Evolutionary conservation across 1,140 invertebrate species (phyloP), one percentile per base, ranked within the genome.

Genomic region (Lepidurus arcticus): DNA sequence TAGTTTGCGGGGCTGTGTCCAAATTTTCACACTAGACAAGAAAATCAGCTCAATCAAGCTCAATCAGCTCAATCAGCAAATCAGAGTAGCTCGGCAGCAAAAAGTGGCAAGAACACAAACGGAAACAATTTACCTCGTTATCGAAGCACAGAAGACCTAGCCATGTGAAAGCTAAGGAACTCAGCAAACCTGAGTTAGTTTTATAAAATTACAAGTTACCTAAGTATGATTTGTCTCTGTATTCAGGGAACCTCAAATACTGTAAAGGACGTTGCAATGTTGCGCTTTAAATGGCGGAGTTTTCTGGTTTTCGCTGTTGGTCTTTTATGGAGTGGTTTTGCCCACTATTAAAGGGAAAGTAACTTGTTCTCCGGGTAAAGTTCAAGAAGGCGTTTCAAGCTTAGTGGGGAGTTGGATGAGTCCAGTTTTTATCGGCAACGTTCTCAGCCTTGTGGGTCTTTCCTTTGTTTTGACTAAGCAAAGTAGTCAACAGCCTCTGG

Each of bases 401-500:
- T 84, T 83, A 80, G 88, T 95, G 11, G 95, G 94, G 94, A 89
- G 87, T 3, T 94, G 91, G 90, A 90, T 93, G 77, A 88, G 91
- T 80, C 90, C 91, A 5, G 90, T 93, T 84, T 26, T 84, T 96
- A 11, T 91, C 90, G 0, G 87, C 92, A 83, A 91, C 90, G 1
- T 97, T 95, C 84, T 89, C 91, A 79, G 90, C 92, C 83, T 89
- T 94, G 82, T 97, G 95, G 95, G 91, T 96, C 43, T 84, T 97
- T 76, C 95, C 95, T 10, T 84, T 98, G 45, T 96, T 97, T 85
- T 84, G 95, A 76, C 85, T 97, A 1, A 94, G 92, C 83, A 94
- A 92, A 86, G 88, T 97, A 82, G 92, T 97, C 34, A 97, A 96
- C 84, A 92, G 91, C 81, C 86, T 97, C 78, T 97, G 94, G 94